Evolutionary conservation across 1,140 invertebrate species (phyloP), one percentile per base, ranked within the genome.

Genomic region (Leguminivora glycinivorella): DNA sequence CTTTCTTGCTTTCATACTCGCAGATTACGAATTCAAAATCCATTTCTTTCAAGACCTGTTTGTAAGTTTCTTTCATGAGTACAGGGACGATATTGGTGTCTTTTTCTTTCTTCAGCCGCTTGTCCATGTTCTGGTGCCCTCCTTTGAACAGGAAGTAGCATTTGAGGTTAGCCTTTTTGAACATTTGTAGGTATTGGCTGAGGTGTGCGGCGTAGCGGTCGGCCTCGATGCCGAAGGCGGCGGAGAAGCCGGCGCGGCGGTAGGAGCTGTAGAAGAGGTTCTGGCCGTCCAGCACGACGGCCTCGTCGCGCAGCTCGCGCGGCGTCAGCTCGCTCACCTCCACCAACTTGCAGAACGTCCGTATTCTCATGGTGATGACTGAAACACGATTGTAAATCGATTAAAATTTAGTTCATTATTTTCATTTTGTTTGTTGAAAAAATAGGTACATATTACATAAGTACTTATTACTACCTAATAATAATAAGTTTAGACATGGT

Each of bases 81-180:
- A 77, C 60, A 1, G 79, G 80, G 12, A 26, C 6, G 9, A 71
- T 60, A 38, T 69, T 60, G 7, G 74, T 31, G 4, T 66, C 5
- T 4, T 58, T 17, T 17, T 12, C 14, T 14, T 70, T 52, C 5
- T 40, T 68, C 43, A n/a, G 24, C 25, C 34, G 34, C 31, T 31
- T 66, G 12, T 14, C 69, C 9, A 31, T 67, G 66, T 82, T 69
- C 58, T 60, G 12, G 22, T 78, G 72, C 1, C 78, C 83, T 12
- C 83, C 83, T 74, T 84, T 85, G 25, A 87, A 80, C 12, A 87
- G 34, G 47, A 87, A 75, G 25, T 77, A 75, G 63, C 83, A 87
- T 67, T 78, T 79, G 1, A 86, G 67, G 24, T 83, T 83, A 10
- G 80, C 77, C 25, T 70, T 70, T 67, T 78, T 79, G 40, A 83